These are phyloP conservation scores for Propithecus coquereli DNA, from an alignment of 2,113 vertebrate genomes.

Conservation along the genomic window DNA sequence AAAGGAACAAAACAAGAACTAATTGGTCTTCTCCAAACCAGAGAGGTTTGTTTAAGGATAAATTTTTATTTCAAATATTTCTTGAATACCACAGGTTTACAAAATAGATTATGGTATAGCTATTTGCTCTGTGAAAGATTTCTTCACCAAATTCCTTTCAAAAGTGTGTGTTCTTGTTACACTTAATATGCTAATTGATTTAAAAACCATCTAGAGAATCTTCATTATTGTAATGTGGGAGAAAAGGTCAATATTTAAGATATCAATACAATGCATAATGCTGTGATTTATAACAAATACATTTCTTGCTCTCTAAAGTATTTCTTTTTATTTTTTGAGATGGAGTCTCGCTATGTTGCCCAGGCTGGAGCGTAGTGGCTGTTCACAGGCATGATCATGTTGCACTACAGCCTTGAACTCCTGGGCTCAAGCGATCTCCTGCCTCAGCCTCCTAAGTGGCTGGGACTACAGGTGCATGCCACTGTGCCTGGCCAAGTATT, in stretches of 20 bases:
- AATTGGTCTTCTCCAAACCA: slow-evolving; percentile 74
- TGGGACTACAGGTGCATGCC: not conserved
- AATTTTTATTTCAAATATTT: slow-evolving; percentile 43
- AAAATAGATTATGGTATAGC: not conserved
- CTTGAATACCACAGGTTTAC: slow-evolving; percentile 38
- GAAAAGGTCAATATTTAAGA: slow-evolving; percentile 37
- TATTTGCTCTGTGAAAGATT: slow-evolving; percentile 45
- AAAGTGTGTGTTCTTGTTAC: not conserved
- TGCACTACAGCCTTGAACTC: not conserved
- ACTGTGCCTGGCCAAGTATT: not conserved
- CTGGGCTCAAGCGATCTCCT: not conserved
- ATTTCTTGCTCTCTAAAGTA: not conserved
- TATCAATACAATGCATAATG: not conserved
- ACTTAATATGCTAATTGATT: slow-evolving; percentile 26
- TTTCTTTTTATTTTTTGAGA: not conserved
- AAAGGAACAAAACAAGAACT: slow-evolving; percentile 79
- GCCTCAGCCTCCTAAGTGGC: not conserved
- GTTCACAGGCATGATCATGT: not conserved
- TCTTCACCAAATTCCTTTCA: slow-evolving; percentile 17
- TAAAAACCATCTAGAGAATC: not conserved
- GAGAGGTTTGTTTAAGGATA: slow-evolving; percentile 80
- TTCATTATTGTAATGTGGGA: slow-evolving; percentile 23
- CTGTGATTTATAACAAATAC: not conserved
- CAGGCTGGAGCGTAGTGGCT: not conserved
- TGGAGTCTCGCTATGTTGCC: not conserved